Evolutionary conservation across 2,113 vertebrate genomes (phyloP), one percentile per base, ranked within the genome.

Genomic region (Triplophysa dalaica): DNA sequence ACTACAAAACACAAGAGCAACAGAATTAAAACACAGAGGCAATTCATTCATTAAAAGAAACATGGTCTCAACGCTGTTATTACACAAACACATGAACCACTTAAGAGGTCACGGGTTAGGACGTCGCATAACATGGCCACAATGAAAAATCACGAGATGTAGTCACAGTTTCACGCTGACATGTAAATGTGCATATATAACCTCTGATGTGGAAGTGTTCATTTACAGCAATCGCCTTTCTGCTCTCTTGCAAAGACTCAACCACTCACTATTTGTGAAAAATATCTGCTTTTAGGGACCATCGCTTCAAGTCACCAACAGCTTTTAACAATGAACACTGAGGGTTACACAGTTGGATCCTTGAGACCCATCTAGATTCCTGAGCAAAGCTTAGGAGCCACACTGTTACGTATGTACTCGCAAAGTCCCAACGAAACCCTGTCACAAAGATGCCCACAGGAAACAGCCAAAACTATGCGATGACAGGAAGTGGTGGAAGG

Each of bases 401-500:
- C 19, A 43, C 54, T 2, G 8, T 24, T 74, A 58, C 26, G 19
- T 0, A 22, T 11, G 33, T 48, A 24, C 67, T 48, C n/a, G 54
- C 67, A 60, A 60, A 48, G 41, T 63, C 60, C 48, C n/a, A n/a
- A 62, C 26, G 4, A 69, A 70, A 52, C 75, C 77, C 21, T 11
- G n/a, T 75, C 67, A 62, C 52, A 70, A 43, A 70, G 78, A 62
- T 41, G 64, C 78, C 70, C 41, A 76, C 75, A 81, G 75, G 84
- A 85, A 84, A 64, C 24, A 41, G 72, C 43, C 19, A 24, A 12
- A 84, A 70, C 26, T n/a, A 64, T 60, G 54, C 14, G 61, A 81
- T 54, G 45, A 72, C 75, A 83, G 82, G 82, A 83, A 83, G 79
- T 77, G 72, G 66, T 56, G 48, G 52, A 26, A 12, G 4, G 80